Base-by-base conservation (phyloP, 2,888 invertebrate genomes). In the Clunio marinus region DNA sequence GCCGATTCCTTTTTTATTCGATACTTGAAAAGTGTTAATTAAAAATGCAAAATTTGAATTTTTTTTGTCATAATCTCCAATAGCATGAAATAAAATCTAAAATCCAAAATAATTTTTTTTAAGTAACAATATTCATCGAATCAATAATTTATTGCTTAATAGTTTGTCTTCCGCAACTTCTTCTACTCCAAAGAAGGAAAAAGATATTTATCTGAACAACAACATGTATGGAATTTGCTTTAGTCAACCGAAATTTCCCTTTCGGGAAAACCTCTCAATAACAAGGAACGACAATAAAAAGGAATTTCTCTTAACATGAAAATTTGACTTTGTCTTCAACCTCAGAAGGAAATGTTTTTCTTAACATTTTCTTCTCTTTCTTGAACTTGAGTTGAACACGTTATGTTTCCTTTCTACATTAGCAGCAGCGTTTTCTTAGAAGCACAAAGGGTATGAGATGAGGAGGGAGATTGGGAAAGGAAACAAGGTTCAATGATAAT, bases 401-500 rank as follows among this genome's bases (percentile, higher is more conserved):
- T 41, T 41, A 41, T 51, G 51, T 51, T 51, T n/a, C n/a, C 51
- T 20, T 41, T 15, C 32, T 13, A 41, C 41, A 41, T 41, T 32
- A 32, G 32, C 32, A 41, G 15, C 15, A 41, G n/a, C n/a, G n/a
- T n/a, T n/a, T n/a, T 41, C 15, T 41, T 4, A 10, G n/a, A n/a
- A n/a, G n/a, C n/a, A n/a, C n/a, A n/a, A n/a, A n/a, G 41, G 41
- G 41, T 22, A 22, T n/a, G 22, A 2, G 51, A 8, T 22, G 51
- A 22, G 20, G 17, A 8, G 17, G 17, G 17, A 4, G 51, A 41
- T 15, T 22, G 51, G 22, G 10, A 32, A 51, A 51, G 51, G 22
- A 51, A 51, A 51, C 51, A 51, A 51, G 51, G 51, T 51, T 51
- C 51, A 51, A 51, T 51, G 51, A 51, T 51, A 51, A 51, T 51